Percentiles rank a stretch among this genome's conserved stretches.
Evolutionary conservation across 1,140 invertebrate species (phyloP).

Genomic region (Zaprionus ornatus): DNA sequence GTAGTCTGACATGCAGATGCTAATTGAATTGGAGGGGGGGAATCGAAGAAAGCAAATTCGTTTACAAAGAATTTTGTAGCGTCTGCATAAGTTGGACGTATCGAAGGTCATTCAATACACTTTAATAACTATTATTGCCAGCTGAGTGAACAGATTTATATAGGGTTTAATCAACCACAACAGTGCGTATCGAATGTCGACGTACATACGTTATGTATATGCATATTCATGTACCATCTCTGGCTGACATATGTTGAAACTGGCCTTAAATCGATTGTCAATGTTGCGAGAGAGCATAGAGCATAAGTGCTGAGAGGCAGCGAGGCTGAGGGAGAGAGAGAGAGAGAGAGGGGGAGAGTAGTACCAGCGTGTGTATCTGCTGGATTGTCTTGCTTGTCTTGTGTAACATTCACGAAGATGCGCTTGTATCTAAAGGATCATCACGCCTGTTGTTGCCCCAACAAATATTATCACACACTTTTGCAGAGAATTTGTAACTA

Average conservation of each 20-base stretch:
- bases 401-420: slow-evolving; percentile 69
- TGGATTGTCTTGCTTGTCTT: slow-evolving; percentile 15
- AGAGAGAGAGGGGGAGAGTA: neutral
- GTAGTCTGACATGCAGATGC: neutral
- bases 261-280: slow-evolving; percentile 5
- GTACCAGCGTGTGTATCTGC: slow-evolving; percentile 25
- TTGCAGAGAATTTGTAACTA: slow-evolving; percentile 60
- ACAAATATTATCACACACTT: slow-evolving; percentile 14
- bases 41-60: neutral
- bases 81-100: slow-evolving; percentile 8
- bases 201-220: neutral
- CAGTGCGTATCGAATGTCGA: slow-evolving; percentile 42
- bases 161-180: slow-evolving; percentile 43
- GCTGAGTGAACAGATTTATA: slow-evolving; percentile 30
- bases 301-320: slow-evolving; percentile 23
- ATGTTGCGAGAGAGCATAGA: slow-evolving; percentile 20
- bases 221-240: neutral
- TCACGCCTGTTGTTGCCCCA: slow-evolving; percentile 41
- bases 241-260: neutral
- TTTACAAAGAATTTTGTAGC: slow-evolving; percentile 5
- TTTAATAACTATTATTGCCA: slow-evolving; percentile 29
- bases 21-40: neutral
- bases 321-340: slow-evolving; percentile 12
- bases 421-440: slow-evolving; percentile 75
- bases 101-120: slow-evolving; percentile 27